phyloP scores from a whole-genome alignment of 1,140 invertebrate genomes.

The Yoshiicerus persimilis region DNA sequence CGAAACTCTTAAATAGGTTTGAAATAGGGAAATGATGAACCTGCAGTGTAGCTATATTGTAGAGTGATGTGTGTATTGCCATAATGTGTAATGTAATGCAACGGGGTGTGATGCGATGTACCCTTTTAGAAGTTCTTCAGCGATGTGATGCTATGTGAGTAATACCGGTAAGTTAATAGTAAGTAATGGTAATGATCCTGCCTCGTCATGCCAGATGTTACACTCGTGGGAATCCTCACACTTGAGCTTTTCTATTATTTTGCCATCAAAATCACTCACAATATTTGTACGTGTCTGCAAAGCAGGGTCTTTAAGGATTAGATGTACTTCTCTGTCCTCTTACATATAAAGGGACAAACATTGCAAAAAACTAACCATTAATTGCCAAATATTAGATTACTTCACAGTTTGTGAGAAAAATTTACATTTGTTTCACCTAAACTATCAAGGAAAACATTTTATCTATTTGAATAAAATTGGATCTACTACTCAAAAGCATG shows the following conservation, averaged over 20 bases:
- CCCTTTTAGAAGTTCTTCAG: no score
- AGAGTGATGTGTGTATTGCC: no score
- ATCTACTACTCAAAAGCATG: no score
- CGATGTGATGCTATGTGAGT: no score
- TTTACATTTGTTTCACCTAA: no score
- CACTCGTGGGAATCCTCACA: constrained; percentile 18
- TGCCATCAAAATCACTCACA: constrained; percentile 29
- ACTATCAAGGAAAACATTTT: no score
- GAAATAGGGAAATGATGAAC: neutral
- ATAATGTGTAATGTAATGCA: neutral
- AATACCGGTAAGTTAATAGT: constrained; percentile 9
- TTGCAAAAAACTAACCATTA: neutral
- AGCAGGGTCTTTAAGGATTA: neutral
- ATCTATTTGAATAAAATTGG: no score
- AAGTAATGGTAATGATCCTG: constrained; percentile 22
- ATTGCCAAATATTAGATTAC: neutral
- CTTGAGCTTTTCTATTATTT: constrained; percentile 21
- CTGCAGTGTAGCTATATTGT: neutral
- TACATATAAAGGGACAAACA: neutral
- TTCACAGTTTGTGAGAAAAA: neutral
- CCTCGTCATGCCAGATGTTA: constrained; percentile 43
- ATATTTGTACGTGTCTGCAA: neutral
- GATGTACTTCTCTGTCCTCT: neutral
- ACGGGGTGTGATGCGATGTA: neutral
- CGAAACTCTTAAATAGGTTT: neutral